phyloP scores from a whole-genome alignment of 2,797 vertebrate species.

The Zenarchopterus dispar region DNA sequence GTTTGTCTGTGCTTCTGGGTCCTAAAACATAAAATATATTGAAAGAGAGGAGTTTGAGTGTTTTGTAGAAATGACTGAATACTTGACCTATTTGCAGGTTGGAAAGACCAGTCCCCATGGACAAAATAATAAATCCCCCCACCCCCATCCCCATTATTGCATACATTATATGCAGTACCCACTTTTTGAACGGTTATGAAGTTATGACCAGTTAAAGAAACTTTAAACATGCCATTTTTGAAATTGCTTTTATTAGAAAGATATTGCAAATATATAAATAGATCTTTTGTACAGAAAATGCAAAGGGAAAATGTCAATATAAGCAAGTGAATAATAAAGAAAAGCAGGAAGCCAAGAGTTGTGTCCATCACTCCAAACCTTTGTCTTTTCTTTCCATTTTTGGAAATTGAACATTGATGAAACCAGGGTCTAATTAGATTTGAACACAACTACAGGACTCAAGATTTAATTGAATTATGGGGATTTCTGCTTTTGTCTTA shows the following conservation, averaged over 20 bases:
- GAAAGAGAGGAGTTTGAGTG: slow-evolving; percentile 30
- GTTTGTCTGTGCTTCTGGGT: slow-evolving; percentile 41
- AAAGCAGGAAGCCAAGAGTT: slow-evolving; percentile 66
- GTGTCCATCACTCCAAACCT: slow-evolving; percentile 52
- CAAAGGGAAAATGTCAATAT: slow-evolving; percentile 73
- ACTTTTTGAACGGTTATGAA: too few species aligned
- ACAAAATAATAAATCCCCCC: too few species aligned
- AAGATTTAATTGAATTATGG: slow-evolving; percentile 24
- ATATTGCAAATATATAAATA: slow-evolving; percentile 90
- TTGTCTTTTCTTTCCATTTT: slow-evolving; percentile 49
- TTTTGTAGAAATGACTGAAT: background rate
- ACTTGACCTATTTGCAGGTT: background rate
- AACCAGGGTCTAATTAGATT: slow-evolving; percentile 51
- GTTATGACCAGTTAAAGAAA: slow-evolving; percentile 25
- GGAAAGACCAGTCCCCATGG: too few species aligned
- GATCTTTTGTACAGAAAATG: slow-evolving; percentile 87
- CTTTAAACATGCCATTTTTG: slow-evolving; percentile 23
- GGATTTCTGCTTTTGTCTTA: slow-evolving; percentile 9
- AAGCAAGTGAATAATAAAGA: slow-evolving; percentile 71
- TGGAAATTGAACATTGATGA: slow-evolving; percentile 23
- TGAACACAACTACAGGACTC: slow-evolving; percentile 29
- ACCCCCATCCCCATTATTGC: too few species aligned
- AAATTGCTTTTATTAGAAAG: slow-evolving; percentile 77
- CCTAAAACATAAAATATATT: slow-evolving; percentile 41
- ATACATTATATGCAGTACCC: too few species aligned